These are phyloP conservation scores for Eupithecia centaureata DNA, from an alignment of 2,888 invertebrate species.

Conservation along the genomic window DNA sequence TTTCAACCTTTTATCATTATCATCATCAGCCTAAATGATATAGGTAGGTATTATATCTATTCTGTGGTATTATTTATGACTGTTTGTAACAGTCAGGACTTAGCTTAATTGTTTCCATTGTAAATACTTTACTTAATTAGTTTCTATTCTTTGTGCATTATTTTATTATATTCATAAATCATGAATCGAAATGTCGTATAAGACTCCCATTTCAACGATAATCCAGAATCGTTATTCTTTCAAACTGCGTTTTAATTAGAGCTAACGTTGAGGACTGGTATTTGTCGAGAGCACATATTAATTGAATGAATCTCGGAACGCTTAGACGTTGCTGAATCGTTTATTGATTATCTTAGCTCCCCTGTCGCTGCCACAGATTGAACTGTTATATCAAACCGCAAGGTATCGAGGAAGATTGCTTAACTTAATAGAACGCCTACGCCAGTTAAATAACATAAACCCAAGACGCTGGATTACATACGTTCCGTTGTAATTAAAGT, in stretches of 20 bases:
- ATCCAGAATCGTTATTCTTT: neutral
- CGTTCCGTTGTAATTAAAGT: neutral
- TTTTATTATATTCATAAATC: neutral
- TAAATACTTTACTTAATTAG: neutral
- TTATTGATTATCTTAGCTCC: constrained; percentile 27
- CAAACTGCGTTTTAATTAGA: neutral
- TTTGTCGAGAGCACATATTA: constrained; percentile 10
- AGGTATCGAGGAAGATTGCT: neutral
- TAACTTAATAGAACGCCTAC: constrained; percentile 5
- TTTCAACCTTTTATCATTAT: no score
- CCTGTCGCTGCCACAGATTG: neutral
- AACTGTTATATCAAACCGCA: neutral
- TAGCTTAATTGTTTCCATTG: no score
- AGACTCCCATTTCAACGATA: neutral
- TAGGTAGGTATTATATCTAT: no score
- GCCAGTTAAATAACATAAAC: neutral
- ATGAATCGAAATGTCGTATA: neutral
- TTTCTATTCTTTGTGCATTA: no score
- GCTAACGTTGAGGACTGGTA: neutral
- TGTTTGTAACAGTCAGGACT: no score
- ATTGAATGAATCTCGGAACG: constrained; percentile 12
- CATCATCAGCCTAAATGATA: no score
- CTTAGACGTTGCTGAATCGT: constrained; percentile 10
- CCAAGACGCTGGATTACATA: neutral
- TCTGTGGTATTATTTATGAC: no score